Conservation (phyloP, 2,113 vertebrate genomes). For the Dicrurus megarhynchus region DNA sequence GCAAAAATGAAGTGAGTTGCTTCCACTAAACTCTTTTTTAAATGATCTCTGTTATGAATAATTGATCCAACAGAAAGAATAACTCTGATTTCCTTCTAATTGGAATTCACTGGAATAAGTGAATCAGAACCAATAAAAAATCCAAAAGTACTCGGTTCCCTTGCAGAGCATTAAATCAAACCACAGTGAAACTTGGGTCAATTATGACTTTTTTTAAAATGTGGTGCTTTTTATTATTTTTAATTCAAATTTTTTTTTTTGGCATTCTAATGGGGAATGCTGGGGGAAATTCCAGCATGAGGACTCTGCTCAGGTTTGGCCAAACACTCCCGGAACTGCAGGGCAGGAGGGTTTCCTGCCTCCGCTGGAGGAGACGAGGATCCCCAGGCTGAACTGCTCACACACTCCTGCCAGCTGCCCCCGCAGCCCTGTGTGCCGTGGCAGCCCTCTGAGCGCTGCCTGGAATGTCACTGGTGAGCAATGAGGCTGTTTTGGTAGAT, state of each 20-base stretch:
- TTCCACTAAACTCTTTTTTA: neutral
- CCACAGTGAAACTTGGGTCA: neutral
- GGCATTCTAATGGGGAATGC: neutral
- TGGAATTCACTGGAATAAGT: neutral
- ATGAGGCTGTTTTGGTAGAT: neutral
- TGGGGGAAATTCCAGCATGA: neutral
- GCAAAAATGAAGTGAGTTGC: conserved; percentile 14
- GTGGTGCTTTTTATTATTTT: neutral
- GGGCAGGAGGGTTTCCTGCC: neutral
- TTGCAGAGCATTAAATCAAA: neutral
- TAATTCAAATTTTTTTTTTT: neutral
- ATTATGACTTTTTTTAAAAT: neutral
- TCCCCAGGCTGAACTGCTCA: neutral
- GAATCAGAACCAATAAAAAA: neutral
- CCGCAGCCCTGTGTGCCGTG: neutral
- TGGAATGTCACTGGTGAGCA: neutral
- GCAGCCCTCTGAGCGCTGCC: neutral
- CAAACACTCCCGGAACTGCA: neutral
- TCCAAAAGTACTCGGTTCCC: neutral
- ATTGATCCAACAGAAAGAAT: conserved; percentile 36
- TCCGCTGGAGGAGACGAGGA: neutral
- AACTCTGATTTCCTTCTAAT: conserved; percentile 2
- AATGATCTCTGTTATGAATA: conserved; percentile 6
- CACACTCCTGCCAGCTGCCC: neutral
- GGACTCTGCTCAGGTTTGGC: neutral